A percentile compares a stretch with the other conserved stretches of the same genome.
Evolutionary conservation across 2,797 vertebrate species (phyloP).

Genomic region (Poecilia picta): DNA sequence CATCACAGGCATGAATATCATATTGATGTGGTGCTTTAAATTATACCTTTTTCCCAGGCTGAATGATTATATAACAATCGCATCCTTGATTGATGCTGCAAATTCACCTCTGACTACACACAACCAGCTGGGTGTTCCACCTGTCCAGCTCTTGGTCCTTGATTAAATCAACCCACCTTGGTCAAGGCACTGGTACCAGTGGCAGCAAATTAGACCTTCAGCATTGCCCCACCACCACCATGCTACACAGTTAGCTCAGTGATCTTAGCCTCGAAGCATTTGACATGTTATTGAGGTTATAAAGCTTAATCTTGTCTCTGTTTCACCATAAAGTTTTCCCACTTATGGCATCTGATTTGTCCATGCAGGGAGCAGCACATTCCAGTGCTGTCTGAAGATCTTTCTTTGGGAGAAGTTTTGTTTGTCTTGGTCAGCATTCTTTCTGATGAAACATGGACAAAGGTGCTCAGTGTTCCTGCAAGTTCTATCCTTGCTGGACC

Average conservation of each 20-base stretch:
- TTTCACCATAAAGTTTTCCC: background rate
- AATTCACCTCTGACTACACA: background rate
- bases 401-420: background rate
- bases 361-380: background rate
- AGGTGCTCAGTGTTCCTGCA: background rate
- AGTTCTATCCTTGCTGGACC: background rate
- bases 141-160: background rate
- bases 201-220: background rate
- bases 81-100: background rate
- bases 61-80: background rate
- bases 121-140: background rate
- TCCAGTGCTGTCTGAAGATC: background rate
- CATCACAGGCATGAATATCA: background rate
- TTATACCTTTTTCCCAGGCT: background rate
- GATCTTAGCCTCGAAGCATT: background rate
- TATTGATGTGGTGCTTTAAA: background rate
- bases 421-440: background rate
- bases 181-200: background rate
- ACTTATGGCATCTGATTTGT: background rate
- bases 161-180: background rate
- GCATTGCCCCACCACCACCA: background rate
- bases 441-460: background rate
- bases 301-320: background rate
- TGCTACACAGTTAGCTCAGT: background rate
- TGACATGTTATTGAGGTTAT: background rate